Base-by-base conservation (phyloP, 2,888 invertebrate genomes). In the Cepaea hortensis region DNA sequence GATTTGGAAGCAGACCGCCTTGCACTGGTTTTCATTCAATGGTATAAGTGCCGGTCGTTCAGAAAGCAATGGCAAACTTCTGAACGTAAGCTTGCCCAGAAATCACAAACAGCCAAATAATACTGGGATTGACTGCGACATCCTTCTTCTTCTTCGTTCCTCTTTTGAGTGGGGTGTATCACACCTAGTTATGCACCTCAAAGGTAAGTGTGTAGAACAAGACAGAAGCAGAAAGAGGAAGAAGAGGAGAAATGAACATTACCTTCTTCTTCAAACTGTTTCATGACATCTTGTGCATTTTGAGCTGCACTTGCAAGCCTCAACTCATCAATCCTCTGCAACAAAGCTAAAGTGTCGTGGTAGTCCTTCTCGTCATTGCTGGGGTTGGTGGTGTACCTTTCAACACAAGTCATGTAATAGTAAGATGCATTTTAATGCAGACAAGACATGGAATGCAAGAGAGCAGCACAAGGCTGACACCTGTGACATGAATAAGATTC, bases 191-290 rank as follows among this genome's bases (percentile, higher is more conserved):
- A 35, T 35, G 35, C 35, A 35, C 35, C 35, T 35, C 35, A 35
- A 35, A 35, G 35, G 35, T 35, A 35, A 35, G 35, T 35, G 35
- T 35, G 35, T 35, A 35, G 35, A 35, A 35, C 35, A 35, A 35
- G 35, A 35, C 35, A 35, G 35, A 35, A 35, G 35, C 35, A 35
- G 35, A 35, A 35, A 20, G 68, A 68, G n/a, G 20, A 68, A 20
- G 68, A 20, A 9, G 18, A 20, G n/a, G 2, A 68, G n/a, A 20
- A 15, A n/a, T 82, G 55, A 55, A 55, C 6, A 55, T 70, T 86
- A 92, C 92, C 92, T 89, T 90, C 89, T 50, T 88, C 88, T 46
- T 90, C 85, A 84, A 92, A 90, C 76, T 89, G 85, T 68, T 91
- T 85, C 85, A 92, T 81, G 50, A 90, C 88, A 73, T 89, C 90